Conservation (phyloP, 2,888 invertebrate genomes). For the Oxystoma pomonae region DNA sequence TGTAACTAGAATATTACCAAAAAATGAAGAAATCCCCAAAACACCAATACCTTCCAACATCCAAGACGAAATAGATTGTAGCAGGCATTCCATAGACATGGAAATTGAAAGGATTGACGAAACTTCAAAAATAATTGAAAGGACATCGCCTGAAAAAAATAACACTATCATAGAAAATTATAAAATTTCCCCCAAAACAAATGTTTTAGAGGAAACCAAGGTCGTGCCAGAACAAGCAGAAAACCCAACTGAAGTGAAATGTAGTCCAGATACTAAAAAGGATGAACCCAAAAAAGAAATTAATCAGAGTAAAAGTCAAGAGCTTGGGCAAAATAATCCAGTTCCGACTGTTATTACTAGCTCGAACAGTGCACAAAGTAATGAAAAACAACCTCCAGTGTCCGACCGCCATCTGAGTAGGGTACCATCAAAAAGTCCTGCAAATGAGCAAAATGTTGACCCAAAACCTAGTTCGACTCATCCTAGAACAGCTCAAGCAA, state of each 20-base stretch:
- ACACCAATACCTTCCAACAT: background rate
- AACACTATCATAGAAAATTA: too few species aligned
- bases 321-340: background rate
- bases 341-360: slow-evolving; percentile 2
- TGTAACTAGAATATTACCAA: too few species aligned
- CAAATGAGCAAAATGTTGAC: background rate
- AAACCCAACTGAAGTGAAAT: background rate
- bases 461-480: background rate
- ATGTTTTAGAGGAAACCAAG: background rate
- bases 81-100: slow-evolving; percentile 36
- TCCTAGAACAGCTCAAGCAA: background rate
- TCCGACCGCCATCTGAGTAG: too few species aligned
- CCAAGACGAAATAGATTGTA: slow-evolving; percentile 24
- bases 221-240: background rate
- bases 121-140: slow-evolving; percentile 17
- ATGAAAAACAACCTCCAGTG: background rate
- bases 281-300: background rate
- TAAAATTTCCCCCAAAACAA: slow-evolving; percentile 5
- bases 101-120: slow-evolving; percentile 37
- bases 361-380: background rate
- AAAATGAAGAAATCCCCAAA: background rate
- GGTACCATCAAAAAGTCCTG: too few species aligned
- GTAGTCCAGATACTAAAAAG: background rate
- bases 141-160: slow-evolving; percentile 16
- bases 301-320: background rate